These are phyloP conservation scores for Antennarius maculatus DNA, from an alignment of 2,797 vertebrate genomes.

Conservation along the genomic window DNA sequence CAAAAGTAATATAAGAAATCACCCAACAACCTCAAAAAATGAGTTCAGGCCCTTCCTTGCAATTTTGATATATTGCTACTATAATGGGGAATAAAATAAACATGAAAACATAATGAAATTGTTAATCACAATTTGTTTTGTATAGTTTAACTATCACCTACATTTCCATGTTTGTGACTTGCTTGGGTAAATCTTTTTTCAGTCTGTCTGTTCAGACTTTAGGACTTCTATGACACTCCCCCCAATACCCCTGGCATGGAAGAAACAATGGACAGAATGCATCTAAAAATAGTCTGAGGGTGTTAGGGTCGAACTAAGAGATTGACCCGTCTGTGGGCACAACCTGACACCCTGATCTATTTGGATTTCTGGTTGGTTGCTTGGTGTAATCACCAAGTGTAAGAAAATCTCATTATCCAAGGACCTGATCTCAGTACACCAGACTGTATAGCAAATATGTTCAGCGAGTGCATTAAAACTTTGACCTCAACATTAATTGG, in stretches of 20 bases:
- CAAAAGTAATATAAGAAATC: neutral
- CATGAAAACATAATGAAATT: too few relatives aligned
- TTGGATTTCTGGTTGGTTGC: slow-evolving; percentile 72
- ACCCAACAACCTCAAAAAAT: too few relatives aligned
- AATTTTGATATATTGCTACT: too few relatives aligned
- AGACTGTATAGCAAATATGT: slow-evolving; percentile 68
- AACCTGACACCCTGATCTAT: slow-evolving; percentile 62
- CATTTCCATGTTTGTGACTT: too few relatives aligned
- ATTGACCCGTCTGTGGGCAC: slow-evolving; percentile 50
- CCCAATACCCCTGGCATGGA: slow-evolving; percentile 36
- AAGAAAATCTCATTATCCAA: slow-evolving; percentile 78
- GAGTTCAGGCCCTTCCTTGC: too few relatives aligned
- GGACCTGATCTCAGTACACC: slow-evolving; percentile 66
- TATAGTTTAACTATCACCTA: too few relatives aligned
- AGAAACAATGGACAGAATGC: slow-evolving; percentile 25
- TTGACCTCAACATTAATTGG: slow-evolving; percentile 75
- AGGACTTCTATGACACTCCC: slow-evolving; percentile 22
- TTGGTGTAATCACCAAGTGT: slow-evolving; percentile 76
- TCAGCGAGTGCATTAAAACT: slow-evolving; percentile 67
- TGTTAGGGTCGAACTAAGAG: slow-evolving; percentile 52
- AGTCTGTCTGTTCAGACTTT: slow-evolving; percentile 3
- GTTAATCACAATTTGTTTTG: too few relatives aligned
- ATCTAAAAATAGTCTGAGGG: slow-evolving; percentile 59
- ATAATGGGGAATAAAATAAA: too few relatives aligned
- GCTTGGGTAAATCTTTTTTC: too few relatives aligned